Base-by-base conservation (phyloP, 2,797 vertebrate species). In the Distichodus sexfasciatus region DNA sequence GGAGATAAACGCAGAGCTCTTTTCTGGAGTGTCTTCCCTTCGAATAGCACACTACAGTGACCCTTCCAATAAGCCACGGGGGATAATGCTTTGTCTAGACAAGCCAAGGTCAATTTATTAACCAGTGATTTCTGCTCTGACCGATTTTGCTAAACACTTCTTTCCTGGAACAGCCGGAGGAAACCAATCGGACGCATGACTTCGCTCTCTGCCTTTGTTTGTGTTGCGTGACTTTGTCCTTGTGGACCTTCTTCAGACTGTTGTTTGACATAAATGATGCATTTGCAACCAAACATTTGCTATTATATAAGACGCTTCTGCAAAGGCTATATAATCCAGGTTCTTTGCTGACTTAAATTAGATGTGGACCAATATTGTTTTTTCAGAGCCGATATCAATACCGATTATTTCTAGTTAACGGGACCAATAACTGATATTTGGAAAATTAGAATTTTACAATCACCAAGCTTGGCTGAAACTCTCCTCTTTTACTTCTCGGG, bases 21-120 rank as follows among this genome's bases (percentile, higher is more conserved):
- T 15, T 44, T 48, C 24, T 71, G 14, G 6, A 44, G 68, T 23
- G 17, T 12, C 58, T 51, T 53, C 50, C 19, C 19, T 69, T 59
- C 47, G 6, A 46, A 41, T 71, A 47, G 64, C 40, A 19, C 58
- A 54, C 69, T 71, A 57, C 43, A 60, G 14, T 46, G 60, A 43
- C 53, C 70, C 60, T 76, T 46, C 21, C 66, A 6, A 59, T 38
- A 61, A 78, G 72, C 53, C 38, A 74, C 76, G 48, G 83, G 82
- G 82, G 81, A 81, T 87, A 88, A 88, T 88, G 79, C 87, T 84
- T 83, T 70, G 89, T 90, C 86, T 89, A 88, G 88, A 89, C 84
- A 80, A 77, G 73, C 73, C 74, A 73, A 84, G 85, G 84, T 87
- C 71, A 73, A 80, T 86, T 85, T 83, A 85, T 89, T 86, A 87